Conservation (phyloP, 2,888 invertebrate species). For the Melanotus villosus region DNA sequence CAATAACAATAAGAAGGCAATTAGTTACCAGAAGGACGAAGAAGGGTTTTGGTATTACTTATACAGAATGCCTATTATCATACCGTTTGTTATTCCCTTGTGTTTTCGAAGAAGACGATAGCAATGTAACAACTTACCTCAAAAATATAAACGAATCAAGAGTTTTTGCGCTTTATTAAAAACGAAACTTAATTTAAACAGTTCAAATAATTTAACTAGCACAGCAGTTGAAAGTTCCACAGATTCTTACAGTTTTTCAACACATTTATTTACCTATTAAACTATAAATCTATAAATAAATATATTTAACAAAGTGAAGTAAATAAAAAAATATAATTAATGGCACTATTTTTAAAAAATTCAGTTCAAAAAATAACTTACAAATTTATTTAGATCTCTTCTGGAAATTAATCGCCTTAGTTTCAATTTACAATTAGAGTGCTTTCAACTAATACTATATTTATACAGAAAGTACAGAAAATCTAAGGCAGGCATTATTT, state of each 20-base stretch:
- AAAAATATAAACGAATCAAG: not conserved
- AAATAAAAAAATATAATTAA: slow-evolving; percentile 2
- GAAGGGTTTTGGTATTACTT: slow-evolving; percentile 47
- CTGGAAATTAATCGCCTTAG: not conserved
- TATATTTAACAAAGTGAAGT: not conserved
- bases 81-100: slow-evolving; percentile 52
- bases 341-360: slow-evolving; percentile 19
- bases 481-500: slow-evolving; percentile 18
- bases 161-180: no score
- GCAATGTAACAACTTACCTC: not conserved
- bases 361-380: slow-evolving; percentile 8
- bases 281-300: slow-evolving; percentile 14
- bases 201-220: not conserved
- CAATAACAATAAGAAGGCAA: no score
- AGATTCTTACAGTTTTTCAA: not conserved
- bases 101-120: slow-evolving; percentile 46
- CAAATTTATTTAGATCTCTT: not conserved
- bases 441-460: not conserved
- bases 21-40: not conserved
- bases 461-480: not conserved
- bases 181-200: not conserved
- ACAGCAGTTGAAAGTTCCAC: slow-evolving; percentile 1
- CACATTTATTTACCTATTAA: not conserved
- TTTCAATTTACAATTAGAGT: not conserved
- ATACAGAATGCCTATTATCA: slow-evolving; percentile 49